Evolutionary conservation across 2,113 vertebrate species (phyloP).

Genomic region (Prunella himalayana): DNA sequence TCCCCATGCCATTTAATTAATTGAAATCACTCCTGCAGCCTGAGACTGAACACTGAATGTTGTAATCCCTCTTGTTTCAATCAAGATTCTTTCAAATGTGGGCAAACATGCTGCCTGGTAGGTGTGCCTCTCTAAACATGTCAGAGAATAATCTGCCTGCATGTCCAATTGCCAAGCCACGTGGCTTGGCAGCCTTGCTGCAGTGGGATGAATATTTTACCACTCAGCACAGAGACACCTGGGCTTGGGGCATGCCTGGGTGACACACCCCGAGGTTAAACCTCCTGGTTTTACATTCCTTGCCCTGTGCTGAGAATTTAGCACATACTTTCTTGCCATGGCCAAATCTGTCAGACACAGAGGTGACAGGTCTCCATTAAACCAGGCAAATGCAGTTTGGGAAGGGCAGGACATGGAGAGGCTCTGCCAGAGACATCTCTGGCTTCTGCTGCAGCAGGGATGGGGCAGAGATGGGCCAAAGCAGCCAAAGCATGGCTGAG

Average conservation of each 20-base stretch:
- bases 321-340: rapidly evolving
- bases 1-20: neutral
- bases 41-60: neutral
- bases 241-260: neutral
- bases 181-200: neutral
- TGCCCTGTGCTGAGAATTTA: neutral
- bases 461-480: neutral
- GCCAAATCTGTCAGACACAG: rapidly evolving
- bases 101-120: slow-evolving; percentile 3
- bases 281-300: neutral
- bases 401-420: neutral
- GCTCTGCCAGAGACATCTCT: neutral
- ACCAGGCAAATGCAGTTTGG: rapidly evolving
- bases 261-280: neutral
- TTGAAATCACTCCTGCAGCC: neutral
- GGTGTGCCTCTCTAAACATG: neutral
- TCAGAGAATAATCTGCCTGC: neutral
- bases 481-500: neutral
- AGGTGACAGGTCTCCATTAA: neutral
- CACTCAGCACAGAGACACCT: neutral
- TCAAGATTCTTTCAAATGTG: neutral
- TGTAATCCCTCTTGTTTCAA: neutral
- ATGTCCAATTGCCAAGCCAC: neutral
- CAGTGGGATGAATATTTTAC: neutral
- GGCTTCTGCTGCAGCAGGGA: neutral